Percentiles rank a stretch among this genome's conserved stretches.
Conservation (phyloP, 2,113 vertebrate genomes). For the Rhinoderma darwinii region DNA sequence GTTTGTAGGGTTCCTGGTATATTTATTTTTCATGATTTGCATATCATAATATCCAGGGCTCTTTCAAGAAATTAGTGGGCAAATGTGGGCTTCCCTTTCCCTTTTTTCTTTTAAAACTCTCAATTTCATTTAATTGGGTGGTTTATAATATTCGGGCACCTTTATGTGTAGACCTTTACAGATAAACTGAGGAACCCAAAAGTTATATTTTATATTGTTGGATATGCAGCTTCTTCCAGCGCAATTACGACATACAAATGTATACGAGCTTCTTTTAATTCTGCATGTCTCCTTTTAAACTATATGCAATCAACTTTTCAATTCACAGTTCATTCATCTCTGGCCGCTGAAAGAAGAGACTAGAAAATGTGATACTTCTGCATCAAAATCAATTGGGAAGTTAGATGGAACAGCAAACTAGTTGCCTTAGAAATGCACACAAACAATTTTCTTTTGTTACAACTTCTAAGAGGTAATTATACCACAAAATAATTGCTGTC, state of each 20-base stretch:
- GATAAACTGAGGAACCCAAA: not conserved
- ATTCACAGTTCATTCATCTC: slow-evolving; percentile 14
- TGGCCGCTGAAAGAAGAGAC: not conserved
- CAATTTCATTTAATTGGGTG: too few relatives aligned
- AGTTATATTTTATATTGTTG: not conserved
- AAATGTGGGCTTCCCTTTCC: too few relatives aligned
- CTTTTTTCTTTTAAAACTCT: too few relatives aligned
- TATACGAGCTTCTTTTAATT: not conserved
- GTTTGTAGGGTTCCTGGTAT: too few relatives aligned
- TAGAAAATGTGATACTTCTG: not conserved
- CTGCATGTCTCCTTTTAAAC: not conserved
- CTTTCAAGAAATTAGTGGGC: too few relatives aligned
- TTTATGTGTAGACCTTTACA: too few relatives aligned
- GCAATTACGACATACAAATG: not conserved
- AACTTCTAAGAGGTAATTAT: slow-evolving; percentile 42
- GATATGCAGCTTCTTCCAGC: not conserved
- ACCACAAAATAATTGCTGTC: not conserved
- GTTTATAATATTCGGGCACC: too few relatives aligned
- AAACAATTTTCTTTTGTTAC: slow-evolving; percentile 32
- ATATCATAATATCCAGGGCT: too few relatives aligned
- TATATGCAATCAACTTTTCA: slow-evolving; percentile 20
- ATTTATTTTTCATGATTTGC: too few relatives aligned
- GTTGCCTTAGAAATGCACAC: slow-evolving; percentile 28
- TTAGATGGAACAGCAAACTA: slow-evolving; percentile 2
- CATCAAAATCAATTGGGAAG: slow-evolving; percentile 28